phyloP scores from a whole-genome alignment of 2,888 invertebrate species.

The Capitulum mitella region DNA sequence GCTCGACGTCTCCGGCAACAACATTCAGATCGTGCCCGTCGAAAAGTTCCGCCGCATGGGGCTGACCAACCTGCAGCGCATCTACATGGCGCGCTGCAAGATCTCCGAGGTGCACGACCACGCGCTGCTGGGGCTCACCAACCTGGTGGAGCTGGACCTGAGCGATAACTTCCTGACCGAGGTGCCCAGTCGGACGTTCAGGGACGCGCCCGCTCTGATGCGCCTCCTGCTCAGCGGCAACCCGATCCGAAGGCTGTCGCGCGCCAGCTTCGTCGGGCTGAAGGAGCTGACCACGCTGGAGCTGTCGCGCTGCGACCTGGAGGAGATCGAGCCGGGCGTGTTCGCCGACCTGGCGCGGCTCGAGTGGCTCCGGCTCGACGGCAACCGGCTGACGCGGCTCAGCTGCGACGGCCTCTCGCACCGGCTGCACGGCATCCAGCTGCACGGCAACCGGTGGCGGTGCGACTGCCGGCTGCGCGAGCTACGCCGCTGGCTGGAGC shows the following conservation, averaged over 20 bases:
- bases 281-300: conserved; percentile 70
- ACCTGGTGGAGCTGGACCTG: conserved; percentile 75
- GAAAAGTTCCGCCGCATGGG: conserved; percentile 70
- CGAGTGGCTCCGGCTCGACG: conserved; percentile 68
- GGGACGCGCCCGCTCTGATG: conserved; percentile 72
- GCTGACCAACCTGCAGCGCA: conserved; percentile 76
- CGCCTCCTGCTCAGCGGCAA: conserved; percentile 71
- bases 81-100: conserved; percentile 70
- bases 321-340: conserved; percentile 48
- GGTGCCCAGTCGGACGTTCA: conserved; percentile 70
- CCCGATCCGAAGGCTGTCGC: conserved; percentile 64
- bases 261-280: conserved; percentile 64
- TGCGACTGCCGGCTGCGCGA: conserved; percentile 77
- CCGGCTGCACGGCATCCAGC: conserved; percentile 65
- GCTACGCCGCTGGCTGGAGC: conserved; percentile 71
- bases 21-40: conserved; percentile 65
- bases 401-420: conserved; percentile 66
- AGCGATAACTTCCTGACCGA: conserved; percentile 69
- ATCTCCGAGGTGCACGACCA: conserved; percentile 68
- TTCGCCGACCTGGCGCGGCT: conserved; percentile 68
- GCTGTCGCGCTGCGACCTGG: conserved; percentile 38
- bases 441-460: conserved; percentile 81
- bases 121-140: conserved; percentile 56
- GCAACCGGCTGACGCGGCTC: conserved; percentile 70
- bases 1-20: conserved; percentile 74